Evolutionary conservation across 1,140 invertebrate genomes (phyloP), one percentile per base, ranked within the genome.

Genomic region (Eumaeus atala): DNA sequence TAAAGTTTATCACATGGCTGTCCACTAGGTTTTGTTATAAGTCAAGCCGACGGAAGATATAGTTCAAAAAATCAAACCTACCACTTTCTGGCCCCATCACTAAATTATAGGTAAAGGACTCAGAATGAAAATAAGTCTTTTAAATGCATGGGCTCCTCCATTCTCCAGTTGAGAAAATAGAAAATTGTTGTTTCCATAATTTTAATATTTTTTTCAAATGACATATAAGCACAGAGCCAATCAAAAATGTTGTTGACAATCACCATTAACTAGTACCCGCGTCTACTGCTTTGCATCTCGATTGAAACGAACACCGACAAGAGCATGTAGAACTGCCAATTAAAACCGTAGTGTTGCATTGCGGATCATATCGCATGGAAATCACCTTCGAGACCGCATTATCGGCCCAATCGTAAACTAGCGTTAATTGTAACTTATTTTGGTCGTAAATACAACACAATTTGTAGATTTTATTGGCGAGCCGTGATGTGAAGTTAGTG

Each of bases 261-360:
- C 51, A 53, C 48, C 52, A 58, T 60, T 64, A 55, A 6, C 21
- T 28, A n/a, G n/a, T n/a, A n/a, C n/a, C n/a, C n/a, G n/a, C n/a
- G n/a, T n/a, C n/a, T n/a, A n/a, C n/a, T n/a, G n/a, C n/a, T n/a
- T n/a, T 3, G 21, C 21, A 3, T 66, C 67, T 70, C 62, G 62
- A 63, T 28, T 28, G 6, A 65, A 67, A 66, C 52, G 61, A 70
- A 63, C 59, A 64, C 53, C 58, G 56, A 62, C 65, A 73, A 65
- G 62, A 61, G 67, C 68, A 70, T 72, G 70, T 74, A 77, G 73
- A 57, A 63, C 62, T 59, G 60, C 72, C 78, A 80, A 80, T 82
- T 84, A 80, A 80, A 78, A 70, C 59, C 59, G 66, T 59, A 61
- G 66, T 67, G 72, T 78, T 78, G 72, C 78, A 70, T 66, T 67